These are phyloP conservation scores for Cylloceria caligata DNA, from an alignment of 2,888 invertebrate genomes.

Conservation along the genomic window DNA sequence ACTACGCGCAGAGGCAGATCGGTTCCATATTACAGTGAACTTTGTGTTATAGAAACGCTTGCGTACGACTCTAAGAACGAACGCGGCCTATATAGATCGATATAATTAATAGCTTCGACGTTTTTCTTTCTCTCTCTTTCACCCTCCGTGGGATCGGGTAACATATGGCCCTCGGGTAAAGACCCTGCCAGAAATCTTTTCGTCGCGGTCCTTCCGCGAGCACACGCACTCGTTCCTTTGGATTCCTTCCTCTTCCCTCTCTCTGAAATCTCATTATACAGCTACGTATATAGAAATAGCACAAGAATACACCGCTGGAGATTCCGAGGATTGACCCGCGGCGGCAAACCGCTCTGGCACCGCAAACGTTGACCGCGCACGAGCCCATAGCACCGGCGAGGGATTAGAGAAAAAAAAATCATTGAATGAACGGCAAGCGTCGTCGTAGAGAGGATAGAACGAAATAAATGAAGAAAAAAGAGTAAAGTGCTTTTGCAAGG, in stretches of 20 bases:
- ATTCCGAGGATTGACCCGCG: conserved; percentile 55
- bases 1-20: conserved; percentile 54
- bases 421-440: conserved; percentile 68
- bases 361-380: conserved; percentile 77
- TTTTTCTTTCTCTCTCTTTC: neutral
- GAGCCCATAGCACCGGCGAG: conserved; percentile 71
- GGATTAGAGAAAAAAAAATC: conserved; percentile 76
- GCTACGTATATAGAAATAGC: conserved; percentile 20
- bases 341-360: conserved; percentile 63
- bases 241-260: conserved; percentile 46
- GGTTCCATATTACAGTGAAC: conserved; percentile 46
- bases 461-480: conserved; percentile 40
- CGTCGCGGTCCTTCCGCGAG: conserved; percentile 67
- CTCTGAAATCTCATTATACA: conserved; percentile 13
- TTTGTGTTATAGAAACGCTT: conserved; percentile 41
- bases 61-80: conserved; percentile 54
- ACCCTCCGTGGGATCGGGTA: conserved; percentile 78
- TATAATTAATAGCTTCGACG: conserved; percentile 83
- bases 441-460: conserved; percentile 29
- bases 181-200: conserved; percentile 71
- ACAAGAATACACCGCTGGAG: conserved; percentile 55
- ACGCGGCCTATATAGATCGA: conserved; percentile 80
- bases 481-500: conserved; percentile 50
- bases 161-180: conserved; percentile 80
- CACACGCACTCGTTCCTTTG: conserved; percentile 42